phyloP scores from a whole-genome alignment of 2,797 vertebrate species.

The Pelodytes ibericus region DNA sequence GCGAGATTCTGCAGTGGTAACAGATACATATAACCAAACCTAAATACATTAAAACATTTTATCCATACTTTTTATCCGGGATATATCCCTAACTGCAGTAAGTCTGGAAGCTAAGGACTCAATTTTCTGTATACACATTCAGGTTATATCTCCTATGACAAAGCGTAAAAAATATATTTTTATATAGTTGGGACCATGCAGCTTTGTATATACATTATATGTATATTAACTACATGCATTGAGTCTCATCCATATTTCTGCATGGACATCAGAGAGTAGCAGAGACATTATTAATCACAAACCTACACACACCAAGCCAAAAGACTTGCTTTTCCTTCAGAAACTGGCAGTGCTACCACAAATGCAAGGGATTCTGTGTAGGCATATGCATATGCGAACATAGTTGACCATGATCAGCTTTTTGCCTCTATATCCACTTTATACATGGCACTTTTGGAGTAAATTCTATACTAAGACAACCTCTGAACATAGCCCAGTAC shows the following conservation, averaged over 20 bases:
- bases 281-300: too few relatives aligned
- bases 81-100: background rate
- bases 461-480: too few relatives aligned
- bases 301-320: too few relatives aligned
- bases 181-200: conserved; percentile 8
- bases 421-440: too few relatives aligned
- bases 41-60: background rate
- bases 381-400: too few relatives aligned
- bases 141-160: background rate
- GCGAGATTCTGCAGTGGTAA: background rate
- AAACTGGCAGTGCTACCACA: too few relatives aligned
- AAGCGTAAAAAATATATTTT: background rate
- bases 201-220: background rate
- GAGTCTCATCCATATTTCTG: background rate
- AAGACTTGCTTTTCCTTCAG: too few relatives aligned
- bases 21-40: background rate
- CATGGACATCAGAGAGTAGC: background rate
- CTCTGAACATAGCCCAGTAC: too few relatives aligned
- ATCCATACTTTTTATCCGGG: background rate
- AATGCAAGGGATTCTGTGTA: too few relatives aligned
- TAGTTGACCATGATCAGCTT: too few relatives aligned
- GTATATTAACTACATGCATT: too few relatives aligned
- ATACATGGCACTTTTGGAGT: too few relatives aligned
- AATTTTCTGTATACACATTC: background rate
- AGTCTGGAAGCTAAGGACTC: background rate